Evolutionary conservation across 2,888 invertebrate genomes (phyloP).

Genomic region (Acronicta aceris): DNA sequence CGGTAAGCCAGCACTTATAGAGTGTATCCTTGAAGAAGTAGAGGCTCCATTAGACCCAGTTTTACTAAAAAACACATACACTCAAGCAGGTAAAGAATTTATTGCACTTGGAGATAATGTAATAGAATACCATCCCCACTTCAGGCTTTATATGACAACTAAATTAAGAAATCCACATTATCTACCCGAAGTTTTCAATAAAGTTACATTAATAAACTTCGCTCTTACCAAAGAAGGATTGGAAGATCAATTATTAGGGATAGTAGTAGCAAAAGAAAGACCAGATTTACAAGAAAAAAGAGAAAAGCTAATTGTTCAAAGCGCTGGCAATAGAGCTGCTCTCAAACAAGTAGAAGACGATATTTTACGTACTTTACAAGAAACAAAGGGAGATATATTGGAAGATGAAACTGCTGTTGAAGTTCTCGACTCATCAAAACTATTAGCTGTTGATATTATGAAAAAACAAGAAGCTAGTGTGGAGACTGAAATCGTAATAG

Average conservation of each 20-base stretch:
- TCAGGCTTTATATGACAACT: slow-evolving; percentile 94
- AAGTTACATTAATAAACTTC: slow-evolving; percentile 95
- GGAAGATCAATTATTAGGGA: slow-evolving; percentile 95
- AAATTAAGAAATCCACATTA: slow-evolving; percentile 96
- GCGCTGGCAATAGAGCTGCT: slow-evolving; percentile 94
- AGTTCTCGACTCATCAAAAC: slow-evolving; percentile 95
- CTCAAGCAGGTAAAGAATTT: slow-evolving; percentile 92
- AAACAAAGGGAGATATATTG: slow-evolving; percentile 95
- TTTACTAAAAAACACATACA: slow-evolving; percentile 92
- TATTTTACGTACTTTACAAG: slow-evolving; percentile 95
- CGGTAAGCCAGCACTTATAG: slow-evolving; percentile 93
- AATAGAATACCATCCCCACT: slow-evolving; percentile 93
- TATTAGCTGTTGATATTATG: slow-evolving; percentile 94
- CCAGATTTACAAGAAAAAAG: slow-evolving; percentile 95
- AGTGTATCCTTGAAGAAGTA: slow-evolving; percentile 93
- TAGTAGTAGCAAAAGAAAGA: slow-evolving; percentile 95
- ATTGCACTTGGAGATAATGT: slow-evolving; percentile 94
- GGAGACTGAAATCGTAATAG: slow-evolving; percentile 94
- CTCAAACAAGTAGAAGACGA: slow-evolving; percentile 96
- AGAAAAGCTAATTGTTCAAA: slow-evolving; percentile 93
- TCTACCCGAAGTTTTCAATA: slow-evolving; percentile 94
- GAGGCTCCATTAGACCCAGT: slow-evolving; percentile 94
- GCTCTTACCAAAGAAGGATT: slow-evolving; percentile 94
- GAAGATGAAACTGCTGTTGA: slow-evolving; percentile 97
- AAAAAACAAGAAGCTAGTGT: slow-evolving; percentile 94